Base-by-base conservation (phyloP, 2,888 invertebrate genomes). In the Stenichneumon culpator region DNA sequence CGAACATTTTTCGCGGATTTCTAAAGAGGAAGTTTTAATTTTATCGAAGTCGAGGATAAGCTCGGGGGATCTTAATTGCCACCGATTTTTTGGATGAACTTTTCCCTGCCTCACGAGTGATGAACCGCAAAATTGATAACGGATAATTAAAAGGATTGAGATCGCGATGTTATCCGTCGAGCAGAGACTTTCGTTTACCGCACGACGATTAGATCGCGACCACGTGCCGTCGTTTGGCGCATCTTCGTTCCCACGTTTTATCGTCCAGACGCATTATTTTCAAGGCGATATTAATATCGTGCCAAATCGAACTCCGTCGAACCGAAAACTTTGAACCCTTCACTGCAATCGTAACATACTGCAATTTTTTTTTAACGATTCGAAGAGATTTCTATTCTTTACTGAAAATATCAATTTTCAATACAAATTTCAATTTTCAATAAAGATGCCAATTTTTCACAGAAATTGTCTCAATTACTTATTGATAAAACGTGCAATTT, bases 131-230 rank as follows among this genome's bases (percentile, higher is more conserved):
- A 47, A 28, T 39, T 74, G 54, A 63, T 63, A 36, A 54, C 52
- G 69, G 69, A 82, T 57, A 36, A 79, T 65, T 47, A 70, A 67
- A 79, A 70, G 36, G 69, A 57, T 57, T 2, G 19, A 57, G 72
- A 72, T 52, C 32, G n/a, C 82, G 67, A 82, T 50, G 65, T 72
- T 65, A 9, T 32, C 32, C 36, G 57, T 22, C 14, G 47, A 36
- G 70, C 19, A 39, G 54, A 73, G 32, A 25, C n/a, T 32, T 25
- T 54, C 44, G 22, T 57, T 39, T 60, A n/a, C 60, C 60, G 25
- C 22, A 50, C 39, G 57, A 68, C 60, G 60, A 79, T 79, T 69
- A 60, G 63, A 83, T 83, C 79, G 68, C 44, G 28, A 60, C 54
- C 74, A 44, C 70, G 69, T 39, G 72, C 57, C 25, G 47, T 32